Evolutionary conservation across 2,888 invertebrate species (phyloP).

Genomic region (Ennomos fuscantarius): DNA sequence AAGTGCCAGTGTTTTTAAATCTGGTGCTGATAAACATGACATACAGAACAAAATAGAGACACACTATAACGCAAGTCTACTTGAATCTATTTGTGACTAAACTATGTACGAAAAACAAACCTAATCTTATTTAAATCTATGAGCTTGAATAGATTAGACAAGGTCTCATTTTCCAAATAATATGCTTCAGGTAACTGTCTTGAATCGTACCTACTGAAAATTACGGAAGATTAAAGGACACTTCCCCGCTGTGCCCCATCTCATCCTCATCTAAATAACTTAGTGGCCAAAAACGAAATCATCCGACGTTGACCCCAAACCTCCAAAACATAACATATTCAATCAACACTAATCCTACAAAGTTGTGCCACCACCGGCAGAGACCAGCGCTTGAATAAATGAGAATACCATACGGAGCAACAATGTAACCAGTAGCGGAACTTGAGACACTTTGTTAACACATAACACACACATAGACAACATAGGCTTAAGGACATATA

Average conservation of each 20-base stretch:
- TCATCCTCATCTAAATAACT: slow-evolving; percentile 20
- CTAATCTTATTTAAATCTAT: too few relatives aligned
- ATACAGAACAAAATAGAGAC: too few relatives aligned
- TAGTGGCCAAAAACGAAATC: slow-evolving; percentile 22
- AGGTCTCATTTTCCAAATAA: too few relatives aligned
- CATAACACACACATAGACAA: not conserved
- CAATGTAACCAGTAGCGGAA: slow-evolving; percentile 3
- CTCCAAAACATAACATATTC: slow-evolving; percentile 33
- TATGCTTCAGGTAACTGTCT: too few relatives aligned
- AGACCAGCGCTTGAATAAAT: slow-evolving; percentile 62
- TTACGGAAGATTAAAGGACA: not conserved
- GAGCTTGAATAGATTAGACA: too few relatives aligned
- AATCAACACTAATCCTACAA: slow-evolving; percentile 36
- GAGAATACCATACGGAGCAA: slow-evolving; percentile 43
- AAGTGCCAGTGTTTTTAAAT: too few relatives aligned
- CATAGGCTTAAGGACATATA: too few relatives aligned
- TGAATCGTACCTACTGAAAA: not conserved
- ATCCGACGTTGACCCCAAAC: slow-evolving; percentile 15
- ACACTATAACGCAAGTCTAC: too few relatives aligned
- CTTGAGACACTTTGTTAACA: not conserved
- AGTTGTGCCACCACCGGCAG: slow-evolving; percentile 49
- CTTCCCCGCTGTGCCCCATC: not conserved
- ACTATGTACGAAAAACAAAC: too few relatives aligned
- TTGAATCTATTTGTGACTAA: not conserved
- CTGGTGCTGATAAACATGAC: too few relatives aligned